Base-by-base conservation (phyloP, 2,113 vertebrate species). In the Aptenodytes patagonicus region DNA sequence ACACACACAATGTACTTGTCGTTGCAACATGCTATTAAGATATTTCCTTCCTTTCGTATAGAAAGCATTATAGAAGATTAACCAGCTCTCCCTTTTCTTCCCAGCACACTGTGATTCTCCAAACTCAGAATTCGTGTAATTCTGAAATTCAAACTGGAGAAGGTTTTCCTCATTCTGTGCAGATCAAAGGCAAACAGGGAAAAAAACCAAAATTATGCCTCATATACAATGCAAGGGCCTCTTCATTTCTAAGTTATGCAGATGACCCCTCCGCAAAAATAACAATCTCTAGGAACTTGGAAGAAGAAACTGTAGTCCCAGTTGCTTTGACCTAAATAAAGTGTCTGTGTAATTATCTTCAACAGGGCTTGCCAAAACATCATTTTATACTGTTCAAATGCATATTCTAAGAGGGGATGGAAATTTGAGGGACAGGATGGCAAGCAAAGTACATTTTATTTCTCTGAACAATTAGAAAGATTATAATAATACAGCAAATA, bases 301-400 rank as follows among this genome's bases (percentile, higher is more conserved):
- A 97, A 96, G 96, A 97, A 86, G 62, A 92, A 96, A 82, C 58
- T 83, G 78, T 51, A 77, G 73, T 93, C 93, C 92, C 90, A 96
- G 70, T 95, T 88, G 62, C 82, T 96, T 94, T 93, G 89, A 97
- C 94, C 94, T 92, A 88, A 96, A 97, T 95, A 96, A 96, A 96
- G 91, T 71, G 66, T 95, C 90, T 93, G 81, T 95, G 76, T 51
- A 93, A 95, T 97, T 95, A 96, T 87, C 82, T 89, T 72, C 82
- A 94, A 80, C 8, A 52, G 40, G 80, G 94, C 90, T 90, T 89
- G 85, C 91, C 95, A 97, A 97, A 97, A 95, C 94, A 95, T 96
- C 95, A 96, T 95, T 97, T 97, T 97, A 97, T 90, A 92, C 84
- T 95, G 95, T 96, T 96, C 96, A 97, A 96, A 97, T 96, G 79